These are phyloP conservation scores for Psilopsiagon aurifrons DNA, from an alignment of 2,113 vertebrate genomes.

Conservation along the genomic window DNA sequence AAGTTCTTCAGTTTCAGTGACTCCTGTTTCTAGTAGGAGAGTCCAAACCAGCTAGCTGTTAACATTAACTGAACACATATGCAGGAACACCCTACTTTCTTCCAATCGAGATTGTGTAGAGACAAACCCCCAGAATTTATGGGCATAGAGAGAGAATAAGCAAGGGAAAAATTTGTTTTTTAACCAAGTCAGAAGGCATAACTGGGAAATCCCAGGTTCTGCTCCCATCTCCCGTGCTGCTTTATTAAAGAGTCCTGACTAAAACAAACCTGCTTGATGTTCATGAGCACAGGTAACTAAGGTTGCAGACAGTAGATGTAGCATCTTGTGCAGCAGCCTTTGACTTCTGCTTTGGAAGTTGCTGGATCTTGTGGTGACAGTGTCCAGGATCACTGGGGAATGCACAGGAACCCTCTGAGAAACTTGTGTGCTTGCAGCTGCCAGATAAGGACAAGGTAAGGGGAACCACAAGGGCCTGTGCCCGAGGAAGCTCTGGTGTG, in stretches of 20 bases:
- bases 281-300: background rate
- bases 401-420: background rate
- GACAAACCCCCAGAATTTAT: background rate
- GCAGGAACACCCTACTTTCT: background rate
- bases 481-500: background rate
- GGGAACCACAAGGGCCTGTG: background rate
- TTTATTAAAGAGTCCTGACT: background rate
- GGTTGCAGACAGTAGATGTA: background rate
- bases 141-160: background rate
- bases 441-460: background rate
- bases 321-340: background rate
- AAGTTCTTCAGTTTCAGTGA: background rate
- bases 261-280: background rate
- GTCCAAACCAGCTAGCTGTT: background rate
- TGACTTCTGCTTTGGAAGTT: background rate
- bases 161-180: background rate
- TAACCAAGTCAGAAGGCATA: background rate
- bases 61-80: background rate
- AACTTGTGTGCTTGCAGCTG: background rate
- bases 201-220: background rate
- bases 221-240: background rate
- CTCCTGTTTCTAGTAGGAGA: background rate
- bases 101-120: background rate
- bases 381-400: background rate
- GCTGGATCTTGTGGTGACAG: background rate